Evolutionary conservation across 2,797 vertebrate species (phyloP), one percentile per base, ranked within the genome.

Genomic region (Euphonia xanthogaster): DNA sequence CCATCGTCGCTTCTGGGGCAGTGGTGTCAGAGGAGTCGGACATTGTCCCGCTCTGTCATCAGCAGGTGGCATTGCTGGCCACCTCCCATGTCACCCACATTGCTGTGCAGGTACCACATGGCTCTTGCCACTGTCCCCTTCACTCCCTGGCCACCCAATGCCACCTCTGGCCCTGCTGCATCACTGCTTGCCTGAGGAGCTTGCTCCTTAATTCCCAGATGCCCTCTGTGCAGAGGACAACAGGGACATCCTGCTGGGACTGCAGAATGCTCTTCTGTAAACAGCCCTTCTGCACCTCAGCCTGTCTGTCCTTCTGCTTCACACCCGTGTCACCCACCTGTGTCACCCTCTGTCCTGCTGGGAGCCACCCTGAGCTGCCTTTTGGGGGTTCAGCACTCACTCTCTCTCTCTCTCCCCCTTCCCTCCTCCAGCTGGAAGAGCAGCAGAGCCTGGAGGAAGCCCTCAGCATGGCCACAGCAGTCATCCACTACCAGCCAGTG

Each of bases 11-110:
- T n/a, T 96, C 98, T 20, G 98, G 97, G 24, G 79, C 96, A 16
- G 95, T 97, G 13, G 27, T 98, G 81, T 73, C 97, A 3, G 96
- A 98, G n/a, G 96, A 96, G 39, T 74, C 97, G 0, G 85, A 93
- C 30, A 21, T 98, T 6, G 10, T 94, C 10, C 94, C 97, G 17
- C 94, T 98, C 40, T 72, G 81, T 10, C 98, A 97, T 60, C 98
- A 98, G 86, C 98, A 98, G 97, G 98, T 98, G 97, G 97, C 98
- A 10, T 95, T 98, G 86, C 88, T 98, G 94, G 97, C 98, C 57
- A 98, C 98, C 5, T 81, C 98, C 65, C 97, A 96, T 0, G 97
- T 98, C 88, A 97, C 98, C 3, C 97, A 98, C 81, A 98, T 98
- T 17, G 95, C 98, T 1, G 96, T 98, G 55, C 98, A 98, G 98